phyloP scores from a whole-genome alignment of 2,888 invertebrate species.

The Ceriagrion tenellum region DNA sequence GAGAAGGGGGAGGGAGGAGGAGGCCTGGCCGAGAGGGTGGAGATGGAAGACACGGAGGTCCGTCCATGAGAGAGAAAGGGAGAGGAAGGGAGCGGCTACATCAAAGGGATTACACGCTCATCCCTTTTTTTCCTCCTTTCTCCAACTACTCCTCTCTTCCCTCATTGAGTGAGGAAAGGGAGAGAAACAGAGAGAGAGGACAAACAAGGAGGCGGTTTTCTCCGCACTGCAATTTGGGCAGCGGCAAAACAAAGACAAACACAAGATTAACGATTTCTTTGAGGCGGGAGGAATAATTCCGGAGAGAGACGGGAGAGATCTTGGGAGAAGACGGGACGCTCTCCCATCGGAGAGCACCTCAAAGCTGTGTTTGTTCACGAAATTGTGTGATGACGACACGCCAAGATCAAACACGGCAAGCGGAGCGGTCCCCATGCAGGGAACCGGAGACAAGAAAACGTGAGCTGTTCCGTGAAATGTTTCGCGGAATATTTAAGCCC shows the following conservation, averaged over 20 bases:
- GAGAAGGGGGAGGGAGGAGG: neutral
- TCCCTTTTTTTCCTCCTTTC: neutral
- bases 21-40: neutral
- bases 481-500: neutral
- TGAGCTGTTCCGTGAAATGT: neutral
- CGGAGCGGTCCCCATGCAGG: neutral
- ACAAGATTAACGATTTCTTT: conserved; percentile 66
- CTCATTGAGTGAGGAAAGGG: neutral
- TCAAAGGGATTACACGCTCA: conserved; percentile 29
- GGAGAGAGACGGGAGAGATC: conserved; percentile 21
- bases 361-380: conserved; percentile 24
- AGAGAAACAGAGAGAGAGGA: neutral
- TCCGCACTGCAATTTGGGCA: conserved; percentile 27
- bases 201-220: conserved; percentile 49
- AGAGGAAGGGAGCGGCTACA: neutral
- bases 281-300: conserved; percentile 43
- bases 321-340: neutral
- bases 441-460: neutral
- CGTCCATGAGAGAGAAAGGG: conserved; percentile 41
- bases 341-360: conserved; percentile 36
- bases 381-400: conserved; percentile 31
- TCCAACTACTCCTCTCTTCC: neutral
- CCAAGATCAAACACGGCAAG: conserved; percentile 2
- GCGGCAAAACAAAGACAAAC: conserved; percentile 60
- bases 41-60: neutral